phyloP scores from a whole-genome alignment of 2,113 vertebrate genomes.

The Okapia johnstoni region DNA sequence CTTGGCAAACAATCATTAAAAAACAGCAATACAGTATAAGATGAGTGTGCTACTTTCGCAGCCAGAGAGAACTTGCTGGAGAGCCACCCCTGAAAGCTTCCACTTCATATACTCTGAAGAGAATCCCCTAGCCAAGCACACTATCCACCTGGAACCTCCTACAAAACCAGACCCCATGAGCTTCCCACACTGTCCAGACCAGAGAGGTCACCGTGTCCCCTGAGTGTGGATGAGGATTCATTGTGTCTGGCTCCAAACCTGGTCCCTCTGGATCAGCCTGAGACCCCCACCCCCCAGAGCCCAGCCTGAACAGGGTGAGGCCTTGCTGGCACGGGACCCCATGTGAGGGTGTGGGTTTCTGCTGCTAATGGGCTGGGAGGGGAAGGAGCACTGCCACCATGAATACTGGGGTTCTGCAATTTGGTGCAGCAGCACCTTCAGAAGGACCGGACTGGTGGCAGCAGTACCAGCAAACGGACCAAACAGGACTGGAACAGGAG shows the following conservation, averaged over 20 bases:
- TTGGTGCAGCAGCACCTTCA: not conserved
- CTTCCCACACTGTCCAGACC: not conserved
- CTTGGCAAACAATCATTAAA: not conserved
- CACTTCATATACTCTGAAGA: not conserved
- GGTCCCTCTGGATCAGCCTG: not conserved
- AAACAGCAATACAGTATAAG: not conserved
- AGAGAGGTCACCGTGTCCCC: not conserved
- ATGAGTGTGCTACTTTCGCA: not conserved
- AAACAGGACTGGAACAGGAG: not conserved
- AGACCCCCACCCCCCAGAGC: not conserved
- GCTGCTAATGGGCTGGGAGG: not conserved
- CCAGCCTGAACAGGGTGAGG: not conserved
- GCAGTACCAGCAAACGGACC: not conserved
- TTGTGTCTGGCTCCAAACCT: not conserved
- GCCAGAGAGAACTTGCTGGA: not conserved
- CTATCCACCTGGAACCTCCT: not conserved
- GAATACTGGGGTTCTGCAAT: not conserved
- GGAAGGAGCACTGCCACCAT: accelerated
- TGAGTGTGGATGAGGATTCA: not conserved
- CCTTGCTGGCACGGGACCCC: accelerated
- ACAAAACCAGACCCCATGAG: not conserved
- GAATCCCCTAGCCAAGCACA: not conserved
- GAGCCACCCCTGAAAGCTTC: not conserved
- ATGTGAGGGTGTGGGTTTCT: accelerated
- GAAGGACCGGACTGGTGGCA: not conserved